phyloP scores from a whole-genome alignment of 2,113 vertebrate species.

The Oncorhynchus nerka region DNA sequence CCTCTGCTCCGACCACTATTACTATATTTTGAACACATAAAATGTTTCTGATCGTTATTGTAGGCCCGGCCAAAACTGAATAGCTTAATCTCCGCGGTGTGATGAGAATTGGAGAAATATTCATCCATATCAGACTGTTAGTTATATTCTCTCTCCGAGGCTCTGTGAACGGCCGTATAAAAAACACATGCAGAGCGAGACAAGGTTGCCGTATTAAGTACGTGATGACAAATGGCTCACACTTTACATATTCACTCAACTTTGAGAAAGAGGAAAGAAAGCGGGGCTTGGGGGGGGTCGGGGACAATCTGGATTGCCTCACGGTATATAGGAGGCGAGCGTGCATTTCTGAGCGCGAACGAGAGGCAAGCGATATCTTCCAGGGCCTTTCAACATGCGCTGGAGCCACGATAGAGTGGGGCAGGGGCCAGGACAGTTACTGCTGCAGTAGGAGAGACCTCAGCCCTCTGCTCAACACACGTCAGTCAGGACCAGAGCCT shows the following conservation, averaged over 20 bases:
- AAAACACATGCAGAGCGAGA: conserved; percentile 24
- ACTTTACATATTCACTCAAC: conserved; percentile 47
- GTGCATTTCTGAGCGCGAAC: neutral
- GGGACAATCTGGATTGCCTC: neutral
- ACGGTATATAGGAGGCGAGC: neutral
- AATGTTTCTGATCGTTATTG: conserved; percentile 69
- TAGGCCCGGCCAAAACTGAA: conserved; percentile 57
- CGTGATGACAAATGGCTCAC: conserved; percentile 66
- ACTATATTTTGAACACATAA: conserved; percentile 56
- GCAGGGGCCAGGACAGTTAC: too few species aligned
- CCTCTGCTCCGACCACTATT: conserved; percentile 34
- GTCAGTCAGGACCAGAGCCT: neutral
- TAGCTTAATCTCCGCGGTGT: conserved; percentile 43
- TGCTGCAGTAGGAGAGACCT: neutral
- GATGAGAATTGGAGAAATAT: conserved; percentile 48
- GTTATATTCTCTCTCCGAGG: neutral
- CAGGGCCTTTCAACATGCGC: neutral
- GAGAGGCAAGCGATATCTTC: neutral
- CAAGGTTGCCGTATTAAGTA: conserved; percentile 49
- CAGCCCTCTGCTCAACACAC: neutral
- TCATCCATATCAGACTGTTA: conserved; percentile 43
- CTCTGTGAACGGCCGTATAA: neutral
- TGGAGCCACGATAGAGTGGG: too few species aligned
- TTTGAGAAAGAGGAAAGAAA: conserved; percentile 37
- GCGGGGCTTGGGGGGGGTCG: neutral